Base-by-base conservation (phyloP, 2,797 vertebrate genomes). In the Coregonus ussuriensis region DNA sequence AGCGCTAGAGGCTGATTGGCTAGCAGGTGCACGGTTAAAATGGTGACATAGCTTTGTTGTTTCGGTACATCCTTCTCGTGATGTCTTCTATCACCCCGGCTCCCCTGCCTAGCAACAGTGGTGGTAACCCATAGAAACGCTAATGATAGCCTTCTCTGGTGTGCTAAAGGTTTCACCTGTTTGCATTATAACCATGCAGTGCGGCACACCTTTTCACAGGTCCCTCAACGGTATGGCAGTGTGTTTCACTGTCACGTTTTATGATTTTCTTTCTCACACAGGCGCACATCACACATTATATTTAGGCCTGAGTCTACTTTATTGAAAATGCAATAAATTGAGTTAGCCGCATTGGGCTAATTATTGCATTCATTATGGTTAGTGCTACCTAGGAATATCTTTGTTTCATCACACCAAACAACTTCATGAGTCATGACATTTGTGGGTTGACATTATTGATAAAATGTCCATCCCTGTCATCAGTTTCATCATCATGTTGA, bases 61-160 rank as follows among this genome's bases (percentile, higher is more conserved):
- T 81, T 25, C 25, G 25, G 37, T 52, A 29, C 76, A 54, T 51
- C 37, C 76, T 67, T 67, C 63, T 47, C 41, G 9, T 47, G 41
- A 62, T 54, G 63, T 52, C 33, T 78, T 83, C 79, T 74, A 80
- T 83, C 79, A 81, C 82, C 83, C 82, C 66, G 63, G 71, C 63
- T 67, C 70, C 77, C 81, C 86, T 88, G 81, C 89, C 78, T 89
- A 85, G 88, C 91, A 92, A 92, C 89, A 86, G 87, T 90, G 79
- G 71, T 81, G 35, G 88, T 84, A 84, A 86, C 87, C 88, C 80
- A 62, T 88, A 88, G 92, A 90, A 90, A 93, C 90, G 72, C 75
- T 25, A 62, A 72, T 79, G 76, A 74, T 83, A 77, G 77, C 77
- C 79, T 29, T 65, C 66, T 78, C 74, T 72, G 72, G 29, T 53